Evolutionary conservation across 2,113 vertebrate species (phyloP).

Genomic region (Acrocephalus arundinaceus): DNA sequence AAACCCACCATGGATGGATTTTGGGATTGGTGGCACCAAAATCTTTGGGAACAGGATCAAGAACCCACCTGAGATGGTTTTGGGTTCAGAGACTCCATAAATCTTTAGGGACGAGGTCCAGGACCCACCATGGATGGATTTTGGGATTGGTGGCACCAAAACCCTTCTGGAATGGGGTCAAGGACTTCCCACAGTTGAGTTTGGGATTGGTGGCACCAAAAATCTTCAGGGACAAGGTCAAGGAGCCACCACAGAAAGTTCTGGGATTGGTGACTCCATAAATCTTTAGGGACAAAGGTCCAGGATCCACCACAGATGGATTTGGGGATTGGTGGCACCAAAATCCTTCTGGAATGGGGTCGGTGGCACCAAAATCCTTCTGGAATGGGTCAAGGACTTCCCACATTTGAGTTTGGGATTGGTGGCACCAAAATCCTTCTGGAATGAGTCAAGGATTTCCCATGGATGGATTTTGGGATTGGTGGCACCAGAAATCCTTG

Average conservation of each 20-base stretch:
- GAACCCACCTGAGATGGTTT: too few species aligned
- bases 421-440: neutral
- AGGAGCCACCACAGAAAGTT: accelerated
- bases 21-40: too few species aligned
- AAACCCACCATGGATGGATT: too few species aligned
- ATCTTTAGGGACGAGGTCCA: too few species aligned
- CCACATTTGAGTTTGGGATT: neutral
- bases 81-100: too few species aligned
- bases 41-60: too few species aligned
- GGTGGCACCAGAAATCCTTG: neutral
- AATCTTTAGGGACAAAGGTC: neutral
- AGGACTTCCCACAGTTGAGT: too few species aligned
- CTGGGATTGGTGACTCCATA: neutral
- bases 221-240: accelerated
- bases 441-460: neutral
- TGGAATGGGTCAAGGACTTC: neutral
- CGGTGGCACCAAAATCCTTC: neutral
- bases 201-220: neutral
- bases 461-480: too few species aligned
- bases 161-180: accelerated
- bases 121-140: too few species aligned
- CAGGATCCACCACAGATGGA: neutral
- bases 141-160: too few species aligned
- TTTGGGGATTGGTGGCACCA: neutral
- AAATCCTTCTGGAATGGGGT: neutral